Conservation (phyloP, 2,888 invertebrate species). For the Ornithoptera priamus region DNA sequence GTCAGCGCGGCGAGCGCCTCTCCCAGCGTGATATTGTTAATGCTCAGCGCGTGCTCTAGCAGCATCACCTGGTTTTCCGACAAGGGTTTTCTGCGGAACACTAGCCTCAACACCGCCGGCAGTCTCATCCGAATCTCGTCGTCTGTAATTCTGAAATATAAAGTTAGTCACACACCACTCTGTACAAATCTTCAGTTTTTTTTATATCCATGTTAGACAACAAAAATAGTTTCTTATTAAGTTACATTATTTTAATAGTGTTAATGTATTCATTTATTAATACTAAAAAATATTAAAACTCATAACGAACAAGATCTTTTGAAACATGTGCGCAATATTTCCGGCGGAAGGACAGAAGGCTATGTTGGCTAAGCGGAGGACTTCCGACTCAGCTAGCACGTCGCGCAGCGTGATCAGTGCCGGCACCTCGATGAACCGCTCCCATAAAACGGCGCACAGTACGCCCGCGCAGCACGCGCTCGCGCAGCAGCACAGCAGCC, state of each 20-base stretch:
- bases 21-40: constrained; percentile 46
- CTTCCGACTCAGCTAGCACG: constrained; percentile 28
- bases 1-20: constrained; percentile 45
- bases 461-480: constrained; percentile 62
- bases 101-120: constrained; percentile 41
- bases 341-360: constrained; percentile 53
- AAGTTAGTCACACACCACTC: no score
- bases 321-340: constrained; percentile 42
- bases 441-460: constrained; percentile 65
- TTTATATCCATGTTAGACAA: no score
- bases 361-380: constrained; percentile 45
- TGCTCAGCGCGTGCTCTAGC: constrained; percentile 46
- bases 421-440: constrained; percentile 59
- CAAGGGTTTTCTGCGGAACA: constrained; percentile 44
- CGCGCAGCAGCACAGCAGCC: constrained; percentile 57
- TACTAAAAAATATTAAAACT: neutral
- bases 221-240: no score
- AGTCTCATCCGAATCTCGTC: constrained; percentile 37
- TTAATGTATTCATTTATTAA: no score
- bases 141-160: constrained; percentile 25
- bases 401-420: constrained; percentile 54
- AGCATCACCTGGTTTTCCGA: constrained; percentile 39
- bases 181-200: no score
- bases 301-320: constrained; percentile 42
- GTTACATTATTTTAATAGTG: no score